These are phyloP conservation scores for Pseudolaguvia tuberculata DNA, from an alignment of 2,113 vertebrate species.

Conservation along the genomic window DNA sequence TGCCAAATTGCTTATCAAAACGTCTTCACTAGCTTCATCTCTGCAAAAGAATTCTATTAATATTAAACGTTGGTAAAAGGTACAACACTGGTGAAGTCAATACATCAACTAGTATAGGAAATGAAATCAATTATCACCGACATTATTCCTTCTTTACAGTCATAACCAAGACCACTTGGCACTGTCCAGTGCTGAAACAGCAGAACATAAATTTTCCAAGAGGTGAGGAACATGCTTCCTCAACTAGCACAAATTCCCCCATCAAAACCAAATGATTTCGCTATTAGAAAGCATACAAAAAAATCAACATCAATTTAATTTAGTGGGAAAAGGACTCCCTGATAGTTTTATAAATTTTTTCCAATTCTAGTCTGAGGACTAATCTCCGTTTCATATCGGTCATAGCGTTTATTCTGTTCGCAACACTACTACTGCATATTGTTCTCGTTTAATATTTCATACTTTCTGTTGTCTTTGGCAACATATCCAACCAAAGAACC, in stretches of 20 bases:
- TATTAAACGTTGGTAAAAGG: constrained; percentile 42
- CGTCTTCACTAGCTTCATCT: constrained; percentile 39
- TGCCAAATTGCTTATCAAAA: constrained; percentile 58
- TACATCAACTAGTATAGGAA: constrained; percentile 21
- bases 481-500: too few relatives aligned
- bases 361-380: too few relatives aligned
- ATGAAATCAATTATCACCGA: constrained; percentile 13
- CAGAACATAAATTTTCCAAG: constrained; percentile 40
- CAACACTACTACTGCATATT: too few relatives aligned
- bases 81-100: not conserved
- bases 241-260: constrained; percentile 29
- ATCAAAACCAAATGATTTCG: constrained; percentile 35
- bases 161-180: constrained; percentile 43
- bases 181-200: constrained; percentile 33
- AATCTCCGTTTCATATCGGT: too few relatives aligned
- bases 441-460: too few relatives aligned
- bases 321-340: not conserved
- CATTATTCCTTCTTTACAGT: constrained; percentile 32
- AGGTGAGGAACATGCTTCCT: constrained; percentile 5
- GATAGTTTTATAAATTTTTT: constrained; percentile 2
- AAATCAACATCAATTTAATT: not conserved
- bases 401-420: too few relatives aligned
- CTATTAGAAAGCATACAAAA: constrained; percentile 18
- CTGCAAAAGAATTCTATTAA: constrained; percentile 44
- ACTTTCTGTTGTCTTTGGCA: too few relatives aligned